Conservation (phyloP, 1,140 invertebrate genomes). For the Metopolophium dirhodum region DNA sequence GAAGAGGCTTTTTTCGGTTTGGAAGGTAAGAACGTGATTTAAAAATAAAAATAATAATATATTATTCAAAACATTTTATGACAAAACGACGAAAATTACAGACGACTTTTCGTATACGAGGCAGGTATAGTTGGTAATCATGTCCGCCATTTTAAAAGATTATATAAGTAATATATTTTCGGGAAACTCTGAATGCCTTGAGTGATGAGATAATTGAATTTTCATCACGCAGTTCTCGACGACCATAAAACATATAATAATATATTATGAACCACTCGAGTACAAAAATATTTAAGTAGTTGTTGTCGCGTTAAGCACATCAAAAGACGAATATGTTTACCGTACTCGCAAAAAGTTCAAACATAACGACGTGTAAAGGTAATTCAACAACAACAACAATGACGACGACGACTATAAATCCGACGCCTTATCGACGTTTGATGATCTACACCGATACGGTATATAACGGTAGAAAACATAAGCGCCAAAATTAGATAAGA, state of each 20-base stretch:
- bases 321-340: background rate
- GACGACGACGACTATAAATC: background rate
- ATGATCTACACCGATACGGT: background rate
- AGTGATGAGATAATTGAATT: background rate
- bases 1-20: constrained; percentile 82
- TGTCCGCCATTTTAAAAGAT: background rate
- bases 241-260: background rate
- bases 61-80: background rate
- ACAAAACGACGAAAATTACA: background rate
- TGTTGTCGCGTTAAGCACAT: background rate
- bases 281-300: background rate
- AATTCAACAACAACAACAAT: background rate
- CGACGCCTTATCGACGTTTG: background rate
- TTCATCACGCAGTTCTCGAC: background rate
- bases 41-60: background rate
- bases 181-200: background rate
- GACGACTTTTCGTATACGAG: background rate
- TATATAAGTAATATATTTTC: background rate
- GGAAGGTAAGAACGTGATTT: constrained; percentile 71
- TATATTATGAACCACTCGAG: background rate
- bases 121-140: background rate
- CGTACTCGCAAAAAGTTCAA: background rate
- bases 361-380: background rate
- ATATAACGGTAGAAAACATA: no score
- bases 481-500: no score